Evolutionary conservation across 2,113 vertebrate species (phyloP), one percentile per base, ranked within the genome.

Genomic region (Poeciliopsis prolifica): DNA sequence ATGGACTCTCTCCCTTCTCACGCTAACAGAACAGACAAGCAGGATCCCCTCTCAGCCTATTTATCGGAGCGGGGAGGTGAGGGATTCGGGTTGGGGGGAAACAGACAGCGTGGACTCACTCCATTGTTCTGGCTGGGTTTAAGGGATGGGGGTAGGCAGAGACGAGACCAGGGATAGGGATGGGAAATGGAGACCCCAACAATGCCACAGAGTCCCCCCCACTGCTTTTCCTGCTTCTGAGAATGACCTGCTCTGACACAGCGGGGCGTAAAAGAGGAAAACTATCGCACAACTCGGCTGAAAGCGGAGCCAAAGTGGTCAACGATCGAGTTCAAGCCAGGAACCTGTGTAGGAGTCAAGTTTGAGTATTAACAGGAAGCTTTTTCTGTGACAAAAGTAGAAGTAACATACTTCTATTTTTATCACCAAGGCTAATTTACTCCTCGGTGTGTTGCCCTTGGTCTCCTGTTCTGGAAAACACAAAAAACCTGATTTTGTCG

Each of bases 191-290:
- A 86, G 88, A 91, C 82, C 81, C 75, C 86, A 90, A 93, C 92
- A 93, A 93, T 92, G 74, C 89, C 66, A 31, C 77, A 72, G 79
- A 89, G 73, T 28, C 74, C 88, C 89, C 88, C 92, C 91, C 82
- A 85, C 88, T 89, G 91, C 75, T 91, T 69, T 73, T 79, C 62
- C 75, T 87, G 74, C 87, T 80, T 86, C 81, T 93, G 91, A 93
- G 88, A 82, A 86, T 93, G 93, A 93, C 87, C 86, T 68, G 77
- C 86, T 92, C 86, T 90, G 87, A 92, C 88, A 92, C 86, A 79
- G 75, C 66, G 51, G 72, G 69, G 68, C 73, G 68, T 65, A 66
- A 85, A 12, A 29, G 13, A 77, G 31, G 61, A 61, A 78, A 78
- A 65, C 65, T 73, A 68, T 54, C 69, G 26, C 58, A 54, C 51